Evolutionary conservation across 2,113 vertebrate species (phyloP), one percentile per base, ranked within the genome.

Genomic region (Muntiacus muntjak): DNA sequence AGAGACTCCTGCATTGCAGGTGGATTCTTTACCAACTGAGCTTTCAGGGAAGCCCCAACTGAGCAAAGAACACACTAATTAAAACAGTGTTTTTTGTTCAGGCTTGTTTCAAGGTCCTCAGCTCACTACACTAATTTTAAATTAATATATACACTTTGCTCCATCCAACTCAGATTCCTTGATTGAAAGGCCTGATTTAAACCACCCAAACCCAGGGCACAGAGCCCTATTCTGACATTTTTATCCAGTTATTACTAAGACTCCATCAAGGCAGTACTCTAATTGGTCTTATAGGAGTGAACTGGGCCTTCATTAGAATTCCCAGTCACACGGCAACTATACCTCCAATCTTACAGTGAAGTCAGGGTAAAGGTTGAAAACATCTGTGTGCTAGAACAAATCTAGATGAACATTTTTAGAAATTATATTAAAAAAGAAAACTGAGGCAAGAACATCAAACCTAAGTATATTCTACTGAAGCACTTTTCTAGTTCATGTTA

Each of bases 181-280:
- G 25, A 19, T 3, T 28, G 26, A 36, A 91, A 86, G 36, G 2
- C 21, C 28, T 84, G 33, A 16, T 50, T 83, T 45, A 55, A 54
- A 26, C 13, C 4, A 25, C 28, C 21, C 6, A 25, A 40, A 25
- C 36, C 13, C 45, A 47, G 14, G 28, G 2, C 6, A 5, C 1
- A 0, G 64, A 16, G 87, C 1, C 28, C 6, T 81, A 19, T 47
- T 76, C 40, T 30, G 14, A 47, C 1, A 26, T 92, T 78, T 13
- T 6, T 82, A 16, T 33, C 74, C n/a, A 55, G 52, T 55, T 40
- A 54, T 12, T 78, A 9, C 30, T 23, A 54, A 54, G 25, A 54
- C 3, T 54, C 0, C 1, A 0, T 60, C 6, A 71, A 33, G 0
- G 26, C 28, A 4, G 13, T 57, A 7, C 3, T 43, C 2, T 87